Percentiles rank a stretch among this genome's conserved stretches.
Conservation (phyloP, 2,797 vertebrate genomes). For the Clamator glandarius region DNA sequence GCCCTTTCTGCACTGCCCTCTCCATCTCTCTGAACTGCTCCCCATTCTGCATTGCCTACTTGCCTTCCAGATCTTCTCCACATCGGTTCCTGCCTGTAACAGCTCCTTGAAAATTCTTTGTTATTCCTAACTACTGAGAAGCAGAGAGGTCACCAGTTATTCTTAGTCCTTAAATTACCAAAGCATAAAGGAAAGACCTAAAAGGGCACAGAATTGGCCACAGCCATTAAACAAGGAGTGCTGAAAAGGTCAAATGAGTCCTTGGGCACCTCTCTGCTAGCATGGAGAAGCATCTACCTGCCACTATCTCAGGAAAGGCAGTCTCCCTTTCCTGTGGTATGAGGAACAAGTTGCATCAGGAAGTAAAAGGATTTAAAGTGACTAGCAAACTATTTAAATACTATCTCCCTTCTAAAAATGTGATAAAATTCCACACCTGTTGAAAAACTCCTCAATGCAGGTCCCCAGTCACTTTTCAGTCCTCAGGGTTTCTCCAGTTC, state of each 20-base stretch:
- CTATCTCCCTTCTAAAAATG: not conserved
- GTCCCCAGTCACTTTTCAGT: not conserved
- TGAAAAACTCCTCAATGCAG: not conserved
- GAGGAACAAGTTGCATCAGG: not conserved
- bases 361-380: not conserved
- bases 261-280: not conserved
- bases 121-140: too few relatives aligned
- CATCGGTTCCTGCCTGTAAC: not conserved
- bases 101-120: too few relatives aligned
- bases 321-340: not conserved
- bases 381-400: not conserved
- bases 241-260: too few relatives aligned
- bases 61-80: not conserved
- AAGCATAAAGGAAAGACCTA: not conserved
- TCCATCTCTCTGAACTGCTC: not conserved
- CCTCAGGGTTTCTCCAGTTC: not conserved
- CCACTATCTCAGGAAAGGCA: not conserved
- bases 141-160: too few relatives aligned
- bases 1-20: not conserved
- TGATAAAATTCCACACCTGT: not conserved
- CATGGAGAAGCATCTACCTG: not conserved
- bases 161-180: not conserved
- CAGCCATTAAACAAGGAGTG: not conserved
- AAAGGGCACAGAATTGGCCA: not conserved
- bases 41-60: too few relatives aligned